Conservation (phyloP, 2,113 vertebrate species). For the Dipodomys spectabilis region DNA sequence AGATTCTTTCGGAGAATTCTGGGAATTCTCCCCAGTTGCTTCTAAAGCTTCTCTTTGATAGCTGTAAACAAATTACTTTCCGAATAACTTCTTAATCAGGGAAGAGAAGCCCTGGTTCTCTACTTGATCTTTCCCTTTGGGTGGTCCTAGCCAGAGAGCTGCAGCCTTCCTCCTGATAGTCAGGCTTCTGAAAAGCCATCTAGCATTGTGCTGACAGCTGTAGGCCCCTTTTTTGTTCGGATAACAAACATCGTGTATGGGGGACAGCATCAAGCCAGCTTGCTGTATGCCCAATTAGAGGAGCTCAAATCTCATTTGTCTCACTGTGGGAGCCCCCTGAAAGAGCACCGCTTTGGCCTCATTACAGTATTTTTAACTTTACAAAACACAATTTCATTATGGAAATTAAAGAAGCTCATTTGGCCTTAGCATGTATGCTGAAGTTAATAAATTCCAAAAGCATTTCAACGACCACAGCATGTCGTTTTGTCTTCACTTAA, state of each 20-base stretch:
- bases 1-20: conserved; percentile 86
- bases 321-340: conserved; percentile 89
- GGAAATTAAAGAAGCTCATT: conserved; percentile 92
- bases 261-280: conserved; percentile 89
- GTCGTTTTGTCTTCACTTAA: conserved; percentile 80
- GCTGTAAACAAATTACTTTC: conserved; percentile 90
- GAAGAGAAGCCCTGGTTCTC: conserved; percentile 83
- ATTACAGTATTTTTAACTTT: conserved; percentile 93
- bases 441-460: conserved; percentile 89
- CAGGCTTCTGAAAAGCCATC: conserved; percentile 86
- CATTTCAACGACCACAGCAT: conserved; percentile 82
- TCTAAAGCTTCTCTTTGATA: conserved; percentile 85
- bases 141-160: conserved; percentile 88
- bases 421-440: conserved; percentile 84
- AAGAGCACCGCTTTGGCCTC: conserved; percentile 91
- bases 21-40: conserved; percentile 85
- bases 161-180: conserved; percentile 82
- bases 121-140: conserved; percentile 90
- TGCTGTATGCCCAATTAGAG: conserved; percentile 92
- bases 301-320: conserved; percentile 93
- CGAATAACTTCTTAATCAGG: conserved; percentile 89
- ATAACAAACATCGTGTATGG: conserved; percentile 90
- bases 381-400: conserved; percentile 92
- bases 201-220: conserved; percentile 89
- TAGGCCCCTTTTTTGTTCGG: conserved; percentile 90